Evolutionary conservation across 1,140 invertebrate genomes (phyloP).

Genomic region (Prorops nasuta): DNA sequence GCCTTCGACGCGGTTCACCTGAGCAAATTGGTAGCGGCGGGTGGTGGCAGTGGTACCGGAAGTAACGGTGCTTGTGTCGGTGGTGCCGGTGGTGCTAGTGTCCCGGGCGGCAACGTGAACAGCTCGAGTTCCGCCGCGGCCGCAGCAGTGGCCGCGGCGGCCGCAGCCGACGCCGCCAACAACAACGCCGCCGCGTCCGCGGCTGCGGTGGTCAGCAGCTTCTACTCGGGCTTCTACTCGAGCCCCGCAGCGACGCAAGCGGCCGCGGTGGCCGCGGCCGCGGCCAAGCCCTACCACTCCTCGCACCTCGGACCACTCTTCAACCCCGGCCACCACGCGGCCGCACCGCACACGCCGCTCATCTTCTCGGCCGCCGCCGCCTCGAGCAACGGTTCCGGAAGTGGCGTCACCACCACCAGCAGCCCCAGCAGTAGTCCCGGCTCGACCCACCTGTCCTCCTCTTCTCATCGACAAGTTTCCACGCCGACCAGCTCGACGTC

Average conservation of each 20-base stretch:
- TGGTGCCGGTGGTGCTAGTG: conserved; percentile 58
- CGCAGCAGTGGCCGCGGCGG: conserved; percentile 18
- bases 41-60: conserved; percentile 27
- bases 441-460: conserved; percentile 37
- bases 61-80: conserved; percentile 58
- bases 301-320: conserved; percentile 44
- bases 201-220: conserved; percentile 62
- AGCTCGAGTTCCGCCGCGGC: conserved; percentile 62
- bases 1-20: conserved; percentile 66
- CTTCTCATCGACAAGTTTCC: conserved; percentile 30
- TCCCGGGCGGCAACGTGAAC: conserved; percentile 75
- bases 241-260: not conserved
- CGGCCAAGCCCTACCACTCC: conserved; percentile 29
- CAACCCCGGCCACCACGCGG: conserved; percentile 46
- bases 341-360: conserved; percentile 1
- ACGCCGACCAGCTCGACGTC: conserved; percentile 24
- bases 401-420: conserved; percentile 9
- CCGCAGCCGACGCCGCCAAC: conserved; percentile 27
- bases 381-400: not conserved
- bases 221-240: conserved; percentile 61
- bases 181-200: conserved; percentile 41
- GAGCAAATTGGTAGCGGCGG: conserved; percentile 54
- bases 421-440: conserved; percentile 25
- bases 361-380: conserved; percentile 13
- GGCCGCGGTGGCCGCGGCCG: too few relatives aligned